A percentile compares a stretch with the other conserved stretches of the same genome.
These are phyloP conservation scores for Byasa hedistus DNA, from an alignment of 2,888 invertebrate species.

Conservation along the genomic window DNA sequence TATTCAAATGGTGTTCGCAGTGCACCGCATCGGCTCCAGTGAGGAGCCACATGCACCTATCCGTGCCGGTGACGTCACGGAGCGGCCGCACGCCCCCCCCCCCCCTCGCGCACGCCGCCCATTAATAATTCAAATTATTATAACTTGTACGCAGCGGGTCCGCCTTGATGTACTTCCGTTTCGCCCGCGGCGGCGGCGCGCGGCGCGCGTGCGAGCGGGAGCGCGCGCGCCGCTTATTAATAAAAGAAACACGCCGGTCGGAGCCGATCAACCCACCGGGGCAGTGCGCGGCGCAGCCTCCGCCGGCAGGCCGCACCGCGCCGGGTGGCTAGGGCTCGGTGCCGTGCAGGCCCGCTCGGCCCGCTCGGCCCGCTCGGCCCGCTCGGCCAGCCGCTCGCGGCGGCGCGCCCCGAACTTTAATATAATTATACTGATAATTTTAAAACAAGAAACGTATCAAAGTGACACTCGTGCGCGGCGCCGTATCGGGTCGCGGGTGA, in stretches of 20 bases:
- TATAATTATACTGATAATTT: too few relatives aligned
- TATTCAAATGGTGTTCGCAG: not conserved
- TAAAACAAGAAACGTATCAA: too few relatives aligned
- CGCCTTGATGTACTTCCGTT: constrained; percentile 30
- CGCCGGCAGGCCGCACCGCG: constrained; percentile 43
- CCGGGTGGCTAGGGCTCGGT: not conserved
- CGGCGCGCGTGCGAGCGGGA: constrained; percentile 39
- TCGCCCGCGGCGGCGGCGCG: constrained; percentile 29
- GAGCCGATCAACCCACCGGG: constrained; percentile 72
- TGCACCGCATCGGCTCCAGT: not conserved
- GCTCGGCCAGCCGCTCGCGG: too few relatives aligned
- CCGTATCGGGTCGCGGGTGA: too few relatives aligned
- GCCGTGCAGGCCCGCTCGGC: not conserved
- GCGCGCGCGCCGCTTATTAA: constrained; percentile 60
- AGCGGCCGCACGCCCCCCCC: not conserved
- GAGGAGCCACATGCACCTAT: not conserved
- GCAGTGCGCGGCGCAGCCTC: constrained; percentile 65
- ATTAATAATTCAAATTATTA: constrained; percentile 46
- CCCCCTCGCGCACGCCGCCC: constrained; percentile 34
- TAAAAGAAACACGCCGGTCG: constrained; percentile 65
- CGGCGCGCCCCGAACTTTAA: too few relatives aligned
- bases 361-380: too few relatives aligned
- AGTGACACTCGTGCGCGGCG: too few relatives aligned
- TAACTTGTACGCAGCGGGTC: constrained; percentile 32
- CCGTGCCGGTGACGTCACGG: not conserved